Evolutionary conservation across 37 sponge, comb jelly and placozoan genomes (phyloP).

Genomic region (Chondrosia reniformis): DNA sequence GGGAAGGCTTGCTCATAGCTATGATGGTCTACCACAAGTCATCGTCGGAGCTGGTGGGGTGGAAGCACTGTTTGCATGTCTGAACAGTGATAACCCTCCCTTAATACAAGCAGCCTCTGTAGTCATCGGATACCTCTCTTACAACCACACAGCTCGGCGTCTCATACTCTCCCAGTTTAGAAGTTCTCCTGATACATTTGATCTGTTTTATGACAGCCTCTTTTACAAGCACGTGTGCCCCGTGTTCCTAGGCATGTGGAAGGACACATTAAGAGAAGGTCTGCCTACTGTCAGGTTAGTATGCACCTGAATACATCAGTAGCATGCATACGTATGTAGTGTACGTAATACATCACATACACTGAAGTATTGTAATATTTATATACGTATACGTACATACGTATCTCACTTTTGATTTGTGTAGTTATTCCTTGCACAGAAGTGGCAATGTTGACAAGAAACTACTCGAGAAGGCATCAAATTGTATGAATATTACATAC

Average conservation of each 20-base stretch:
- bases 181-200: constrained; percentile 52
- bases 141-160: constrained; percentile 50
- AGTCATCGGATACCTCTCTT: constrained; percentile 78
- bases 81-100: constrained; percentile 33
- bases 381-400: constrained; percentile 3
- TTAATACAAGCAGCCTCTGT: constrained; percentile 48
- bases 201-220: constrained; percentile 32
- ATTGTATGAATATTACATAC: too few species aligned
- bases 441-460: too few species aligned
- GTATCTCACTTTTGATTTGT: neutral
- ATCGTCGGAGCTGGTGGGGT: constrained; percentile 69
- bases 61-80: constrained; percentile 45
- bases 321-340: neutral
- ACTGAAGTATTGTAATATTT: neutral
- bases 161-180: constrained; percentile 59
- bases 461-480: too few species aligned
- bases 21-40: constrained; percentile 53
- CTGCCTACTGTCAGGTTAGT: constrained; percentile 58
- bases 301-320: neutral
- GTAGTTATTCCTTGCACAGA: too few species aligned
- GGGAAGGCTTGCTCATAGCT: constrained; percentile 55
- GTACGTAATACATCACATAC: neutral
- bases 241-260: constrained; percentile 52
- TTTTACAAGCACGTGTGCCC: constrained; percentile 29
- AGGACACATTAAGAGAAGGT: constrained; percentile 20